A percentile compares a stretch with the other conserved stretches of the same genome.
These are phyloP conservation scores for Diloba caeruleocephala DNA, from an alignment of 2,888 invertebrate species.

Conservation along the genomic window DNA sequence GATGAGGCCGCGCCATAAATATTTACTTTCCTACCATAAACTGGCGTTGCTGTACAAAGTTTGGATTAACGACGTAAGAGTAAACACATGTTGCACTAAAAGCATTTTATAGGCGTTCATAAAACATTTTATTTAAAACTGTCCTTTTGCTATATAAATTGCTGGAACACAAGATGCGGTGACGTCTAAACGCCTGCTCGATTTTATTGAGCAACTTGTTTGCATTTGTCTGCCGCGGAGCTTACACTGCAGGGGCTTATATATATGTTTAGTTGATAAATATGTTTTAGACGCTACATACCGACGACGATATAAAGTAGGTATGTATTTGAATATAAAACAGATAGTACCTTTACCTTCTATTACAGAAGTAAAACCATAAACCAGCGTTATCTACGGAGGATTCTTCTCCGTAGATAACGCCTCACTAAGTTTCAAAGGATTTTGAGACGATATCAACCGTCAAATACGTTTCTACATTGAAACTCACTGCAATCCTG, in stretches of 20 bases:
- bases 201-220: conserved; percentile 68
- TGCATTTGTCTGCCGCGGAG: conserved; percentile 46
- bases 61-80: conserved; percentile 76
- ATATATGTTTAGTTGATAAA: conserved; percentile 33
- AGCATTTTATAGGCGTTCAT: conserved; percentile 72
- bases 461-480: conserved; percentile 70
- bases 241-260: conserved; percentile 48
- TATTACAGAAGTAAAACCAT: conserved; percentile 30
- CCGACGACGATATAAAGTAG: background rate
- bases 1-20: conserved; percentile 66
- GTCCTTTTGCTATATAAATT: conserved; percentile 56
- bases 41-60: conserved; percentile 71
- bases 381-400: conserved; percentile 34
- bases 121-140: conserved; percentile 67
- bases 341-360: conserved; percentile 6
- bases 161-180: conserved; percentile 50
- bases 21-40: conserved; percentile 71
- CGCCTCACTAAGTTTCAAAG: conserved; percentile 72
- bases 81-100: conserved; percentile 79
- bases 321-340: too few species aligned
- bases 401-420: too few species aligned
- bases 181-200: conserved; percentile 65
- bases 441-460: conserved; percentile 65
- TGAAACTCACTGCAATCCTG: conserved; percentile 64
- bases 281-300: too few species aligned